Conservation (phyloP, 2,888 invertebrate genomes). For the Metalampra italica region DNA sequence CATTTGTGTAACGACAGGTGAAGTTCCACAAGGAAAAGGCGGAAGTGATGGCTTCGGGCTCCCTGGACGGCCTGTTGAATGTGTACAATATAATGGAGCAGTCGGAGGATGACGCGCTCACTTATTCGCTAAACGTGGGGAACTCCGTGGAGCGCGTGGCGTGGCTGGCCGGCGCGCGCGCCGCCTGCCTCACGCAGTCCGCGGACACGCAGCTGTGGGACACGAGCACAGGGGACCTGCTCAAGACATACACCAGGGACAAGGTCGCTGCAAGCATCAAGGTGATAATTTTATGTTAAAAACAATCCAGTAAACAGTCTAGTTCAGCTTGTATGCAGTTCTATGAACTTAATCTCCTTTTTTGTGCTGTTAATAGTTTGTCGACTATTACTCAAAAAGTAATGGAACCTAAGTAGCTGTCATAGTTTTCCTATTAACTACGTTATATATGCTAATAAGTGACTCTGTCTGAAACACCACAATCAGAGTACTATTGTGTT, state of each 20-base stretch:
- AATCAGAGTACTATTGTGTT: no score
- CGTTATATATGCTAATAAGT: no score
- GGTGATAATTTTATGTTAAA: conserved; percentile 43
- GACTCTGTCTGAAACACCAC: no score
- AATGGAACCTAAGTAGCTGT: no score
- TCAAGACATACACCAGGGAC: conserved; percentile 76
- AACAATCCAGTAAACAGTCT: no score
- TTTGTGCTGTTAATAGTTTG: no score
- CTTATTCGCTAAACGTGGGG: conserved; percentile 86
- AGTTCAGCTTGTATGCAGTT: no score
- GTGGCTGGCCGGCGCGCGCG: conserved; percentile 68
- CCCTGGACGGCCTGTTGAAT: conserved; percentile 91
- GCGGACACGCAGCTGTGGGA: conserved; percentile 84
- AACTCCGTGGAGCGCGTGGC: conserved; percentile 83
- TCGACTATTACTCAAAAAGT: no score
- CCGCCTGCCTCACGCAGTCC: conserved; percentile 85
- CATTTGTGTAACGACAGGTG: conserved; percentile 67
- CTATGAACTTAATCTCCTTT: no score
- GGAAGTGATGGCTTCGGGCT: conserved; percentile 85
- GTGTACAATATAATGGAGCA: conserved; percentile 86
- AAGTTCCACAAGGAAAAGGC: conserved; percentile 84
- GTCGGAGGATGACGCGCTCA: conserved; percentile 89
- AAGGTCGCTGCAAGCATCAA: conserved; percentile 79
- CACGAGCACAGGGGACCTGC: conserved; percentile 78
- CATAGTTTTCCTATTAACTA: no score